Evolutionary conservation across 1,140 invertebrate species (phyloP), one percentile per base, ranked within the genome.

Genomic region (Eciton burchellii): DNA sequence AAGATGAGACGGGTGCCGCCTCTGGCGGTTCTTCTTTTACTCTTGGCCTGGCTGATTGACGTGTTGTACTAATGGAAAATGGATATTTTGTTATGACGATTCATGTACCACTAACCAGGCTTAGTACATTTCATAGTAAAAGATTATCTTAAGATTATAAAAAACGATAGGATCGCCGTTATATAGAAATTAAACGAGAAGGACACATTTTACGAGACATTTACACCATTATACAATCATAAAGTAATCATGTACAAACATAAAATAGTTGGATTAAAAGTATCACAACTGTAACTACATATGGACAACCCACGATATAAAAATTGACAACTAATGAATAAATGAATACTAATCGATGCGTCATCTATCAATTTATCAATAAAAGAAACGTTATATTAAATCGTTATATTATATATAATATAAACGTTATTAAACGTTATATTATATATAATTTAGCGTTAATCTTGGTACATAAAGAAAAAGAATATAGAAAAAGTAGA

Each of bases 21-120:
- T 93, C 95, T 91, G 89, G 93, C 90, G 92, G 94, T 92, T 94
- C 95, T 93, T 94, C 93, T 92, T 94, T 94, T 89, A 93, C 92
- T 93, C 86, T 94, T 92, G 82, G 95, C 94, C 89, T 95, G 94
- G 76, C 94, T 93, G 84, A 95, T 93, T 90, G 95, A 94, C 94
- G 96, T 95, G 90, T 95, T 93, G 91, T 96, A 96, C 92, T 95
- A 95, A 83, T 96, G 94, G 93, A 96, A 96, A 93, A 95, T 95
- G 84, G 91, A 95, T 84, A 94, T 90, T 91, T 92, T 90, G 91
- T 94, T 94, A 91, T 94, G 91, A 92, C 90, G 63, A 16, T 88
- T 86, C 66, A 87, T 89, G 85, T 82, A 88, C 29, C 45, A 74
- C 72, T 77, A 82, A 88, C 83, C 86, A 87, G 76, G 66, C 85